Conservation (phyloP, 2,888 invertebrate genomes). For the Aleiodes leptofemur region DNA sequence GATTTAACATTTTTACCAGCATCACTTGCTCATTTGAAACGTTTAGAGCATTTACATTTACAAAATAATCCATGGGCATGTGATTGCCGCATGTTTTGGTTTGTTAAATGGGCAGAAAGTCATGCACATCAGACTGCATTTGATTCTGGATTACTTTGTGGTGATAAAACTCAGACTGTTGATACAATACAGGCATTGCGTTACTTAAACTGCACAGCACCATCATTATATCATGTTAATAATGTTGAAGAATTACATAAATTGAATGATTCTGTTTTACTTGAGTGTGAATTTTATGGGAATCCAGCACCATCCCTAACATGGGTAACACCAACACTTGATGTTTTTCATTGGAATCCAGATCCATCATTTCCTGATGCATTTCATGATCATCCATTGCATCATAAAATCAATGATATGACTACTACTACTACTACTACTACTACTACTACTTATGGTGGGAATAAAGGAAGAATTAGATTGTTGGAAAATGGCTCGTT, state of each 20-base stretch:
- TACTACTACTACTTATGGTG: constrained; percentile 39
- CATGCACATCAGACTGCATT: constrained; percentile 75
- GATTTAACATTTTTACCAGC: constrained; percentile 83
- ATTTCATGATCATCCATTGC: constrained; percentile 81
- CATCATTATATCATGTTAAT: constrained; percentile 62
- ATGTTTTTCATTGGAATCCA: constrained; percentile 87
- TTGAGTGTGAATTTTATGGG: constrained; percentile 87
- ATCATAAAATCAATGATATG: constrained; percentile 78
- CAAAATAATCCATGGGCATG: constrained; percentile 89
- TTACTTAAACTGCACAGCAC: constrained; percentile 84
- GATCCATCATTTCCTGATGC: constrained; percentile 82
- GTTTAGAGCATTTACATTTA: constrained; percentile 81
- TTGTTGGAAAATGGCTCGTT: constrained; percentile 88
- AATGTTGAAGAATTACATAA: constrained; percentile 75
- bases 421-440: not conserved
- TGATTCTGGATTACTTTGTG: constrained; percentile 82
- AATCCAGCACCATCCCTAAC: constrained; percentile 88
- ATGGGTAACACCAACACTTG: constrained; percentile 88
- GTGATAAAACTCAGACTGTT: constrained; percentile 73
- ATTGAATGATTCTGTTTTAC: constrained; percentile 67
- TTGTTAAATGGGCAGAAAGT: constrained; percentile 80
- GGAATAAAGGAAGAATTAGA: constrained; percentile 78
- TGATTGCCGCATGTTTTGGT: constrained; percentile 91
- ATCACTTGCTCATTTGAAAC: constrained; percentile 81
- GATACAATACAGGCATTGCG: constrained; percentile 84